A percentile compares a stretch with the other conserved stretches of the same genome.
These are phyloP conservation scores for Colletes collaris DNA, from an alignment of 2,888 invertebrate species.

Conservation along the genomic window DNA sequence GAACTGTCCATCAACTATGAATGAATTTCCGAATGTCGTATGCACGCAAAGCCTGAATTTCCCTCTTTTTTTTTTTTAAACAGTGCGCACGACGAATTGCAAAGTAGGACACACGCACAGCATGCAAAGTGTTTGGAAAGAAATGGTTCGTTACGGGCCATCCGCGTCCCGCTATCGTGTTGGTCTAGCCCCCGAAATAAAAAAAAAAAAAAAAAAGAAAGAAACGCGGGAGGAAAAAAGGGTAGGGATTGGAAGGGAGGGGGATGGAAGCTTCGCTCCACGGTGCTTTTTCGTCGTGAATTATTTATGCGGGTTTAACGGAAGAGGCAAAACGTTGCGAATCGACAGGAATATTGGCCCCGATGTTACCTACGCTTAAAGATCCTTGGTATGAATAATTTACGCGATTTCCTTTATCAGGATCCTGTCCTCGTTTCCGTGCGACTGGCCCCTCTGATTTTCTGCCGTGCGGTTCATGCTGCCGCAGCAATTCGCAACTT, in stretches of 20 bases:
- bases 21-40: too few species aligned
- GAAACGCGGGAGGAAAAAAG: too few species aligned
- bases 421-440: slow-evolving; percentile 34
- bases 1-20: too few species aligned
- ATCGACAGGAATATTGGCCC: slow-evolving; percentile 52
- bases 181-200: not conserved
- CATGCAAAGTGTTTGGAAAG: slow-evolving; percentile 5
- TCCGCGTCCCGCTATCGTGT: slow-evolving; percentile 29
- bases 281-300: slow-evolving; percentile 40
- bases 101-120: not conserved
- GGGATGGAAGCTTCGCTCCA: slow-evolving; percentile 3
- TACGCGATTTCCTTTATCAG: slow-evolving; percentile 52
- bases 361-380: slow-evolving; percentile 57
- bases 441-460: slow-evolving; percentile 9
- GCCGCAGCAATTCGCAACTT: slow-evolving; percentile 24
- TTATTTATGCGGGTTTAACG: slow-evolving; percentile 48
- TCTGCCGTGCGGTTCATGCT: not conserved
- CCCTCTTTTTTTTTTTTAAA: too few species aligned
- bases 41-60: too few species aligned
- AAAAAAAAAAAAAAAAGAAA: not conserved
- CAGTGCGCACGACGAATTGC: too few species aligned
- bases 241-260: too few species aligned
- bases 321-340: slow-evolving; percentile 37
- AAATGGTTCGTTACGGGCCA: slow-evolving; percentile 37
- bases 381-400: slow-evolving; percentile 58